These are phyloP conservation scores for Halichoeres trimaculatus DNA, from an alignment of 2,113 vertebrate genomes.

Conservation along the genomic window DNA sequence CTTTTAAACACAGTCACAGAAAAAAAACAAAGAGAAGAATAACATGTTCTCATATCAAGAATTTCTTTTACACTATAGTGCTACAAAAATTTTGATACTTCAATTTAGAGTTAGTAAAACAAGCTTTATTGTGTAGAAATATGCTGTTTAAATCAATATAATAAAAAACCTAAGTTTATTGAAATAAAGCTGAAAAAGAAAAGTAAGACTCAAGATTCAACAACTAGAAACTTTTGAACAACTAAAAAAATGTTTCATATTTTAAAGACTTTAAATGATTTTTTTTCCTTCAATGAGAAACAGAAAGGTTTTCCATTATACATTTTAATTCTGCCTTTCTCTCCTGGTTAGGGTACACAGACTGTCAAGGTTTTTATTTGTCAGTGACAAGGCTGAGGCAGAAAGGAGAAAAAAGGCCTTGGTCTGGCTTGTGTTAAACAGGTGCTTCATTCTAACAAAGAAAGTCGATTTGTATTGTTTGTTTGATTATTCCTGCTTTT, in stretches of 20 bases:
- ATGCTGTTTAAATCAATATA: no score
- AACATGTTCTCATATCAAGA: background rate
- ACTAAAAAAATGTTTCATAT: constrained; percentile 16
- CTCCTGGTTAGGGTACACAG: constrained; percentile 47
- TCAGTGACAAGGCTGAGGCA: constrained; percentile 65
- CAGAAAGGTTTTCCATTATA: constrained; percentile 76
- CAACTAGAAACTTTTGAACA: constrained; percentile 22
- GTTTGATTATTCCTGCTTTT: constrained; percentile 48
- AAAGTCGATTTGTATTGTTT: constrained; percentile 56
- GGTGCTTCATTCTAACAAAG: constrained; percentile 64
- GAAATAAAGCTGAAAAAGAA: background rate
- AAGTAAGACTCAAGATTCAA: background rate
- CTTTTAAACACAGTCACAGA: background rate
- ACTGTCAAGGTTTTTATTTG: constrained; percentile 74
- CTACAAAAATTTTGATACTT: no score
- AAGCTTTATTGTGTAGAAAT: no score
- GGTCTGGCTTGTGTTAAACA: constrained; percentile 55
- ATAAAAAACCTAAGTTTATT: background rate
- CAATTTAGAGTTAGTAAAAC: no score
- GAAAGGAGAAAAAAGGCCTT: constrained; percentile 29
- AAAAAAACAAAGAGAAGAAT: background rate
- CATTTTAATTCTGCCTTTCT: constrained; percentile 61
- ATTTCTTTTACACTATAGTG: background rate
- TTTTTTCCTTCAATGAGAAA: constrained; percentile 43
- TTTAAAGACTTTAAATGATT: constrained; percentile 40